Evolutionary conservation across 1,140 invertebrate genomes (phyloP).

Genomic region (Bombus cullumanus): DNA sequence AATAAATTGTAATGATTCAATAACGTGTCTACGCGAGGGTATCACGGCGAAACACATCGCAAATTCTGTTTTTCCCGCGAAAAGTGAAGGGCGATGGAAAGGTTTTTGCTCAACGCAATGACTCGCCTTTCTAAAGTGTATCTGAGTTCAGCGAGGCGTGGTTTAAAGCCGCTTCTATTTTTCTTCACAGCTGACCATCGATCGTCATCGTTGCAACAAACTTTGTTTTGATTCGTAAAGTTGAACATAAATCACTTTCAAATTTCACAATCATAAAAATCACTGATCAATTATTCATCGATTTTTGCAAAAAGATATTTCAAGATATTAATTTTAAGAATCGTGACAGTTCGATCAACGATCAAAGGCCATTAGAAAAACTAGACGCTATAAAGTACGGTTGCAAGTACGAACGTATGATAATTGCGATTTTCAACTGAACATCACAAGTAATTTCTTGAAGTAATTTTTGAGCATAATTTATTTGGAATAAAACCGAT

Average conservation of each 20-base stretch:
- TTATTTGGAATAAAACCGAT: not conserved
- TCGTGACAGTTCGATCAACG: not conserved
- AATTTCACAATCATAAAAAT: not conserved
- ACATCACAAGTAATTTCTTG: not conserved
- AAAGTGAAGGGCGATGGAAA: conserved; percentile 74
- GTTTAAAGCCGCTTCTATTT: conserved; percentile 40
- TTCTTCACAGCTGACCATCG: conserved; percentile 6
- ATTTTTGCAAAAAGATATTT: not conserved
- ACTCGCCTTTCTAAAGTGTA: conserved; percentile 77
- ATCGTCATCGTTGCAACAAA: not conserved
- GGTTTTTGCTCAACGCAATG: conserved; percentile 67
- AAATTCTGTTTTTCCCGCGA: conserved; percentile 74
- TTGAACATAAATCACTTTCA: not conserved
- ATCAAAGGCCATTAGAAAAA: not conserved
- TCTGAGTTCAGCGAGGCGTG: conserved; percentile 43
- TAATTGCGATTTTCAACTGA: not conserved
- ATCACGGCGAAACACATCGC: conserved; percentile 60
- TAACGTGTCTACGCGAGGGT: not conserved
- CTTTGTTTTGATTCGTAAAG: conserved; percentile 1
- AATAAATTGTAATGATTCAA: conserved; percentile 5
- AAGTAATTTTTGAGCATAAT: not conserved
- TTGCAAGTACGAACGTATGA: not conserved
- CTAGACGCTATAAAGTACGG: not conserved
- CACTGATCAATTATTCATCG: not conserved
- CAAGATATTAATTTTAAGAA: not conserved